These are phyloP conservation scores for Patella pellucida DNA, from an alignment of 2,888 invertebrate genomes.

Conservation along the genomic window DNA sequence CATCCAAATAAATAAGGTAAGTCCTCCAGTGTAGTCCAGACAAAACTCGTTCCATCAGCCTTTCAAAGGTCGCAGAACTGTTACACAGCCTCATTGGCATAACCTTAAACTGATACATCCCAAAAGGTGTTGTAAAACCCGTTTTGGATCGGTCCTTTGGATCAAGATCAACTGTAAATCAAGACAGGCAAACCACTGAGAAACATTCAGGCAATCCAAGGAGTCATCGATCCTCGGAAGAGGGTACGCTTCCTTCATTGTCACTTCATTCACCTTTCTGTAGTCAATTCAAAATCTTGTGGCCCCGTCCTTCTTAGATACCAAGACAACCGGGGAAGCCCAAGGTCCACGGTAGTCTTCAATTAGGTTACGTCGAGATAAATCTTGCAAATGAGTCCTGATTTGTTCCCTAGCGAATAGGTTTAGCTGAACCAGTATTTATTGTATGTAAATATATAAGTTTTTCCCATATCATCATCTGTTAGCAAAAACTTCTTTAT, in stretches of 20 bases:
- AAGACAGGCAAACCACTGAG: constrained; percentile 18
- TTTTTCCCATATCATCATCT: constrained; percentile 23
- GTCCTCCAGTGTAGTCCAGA: constrained; percentile 9
- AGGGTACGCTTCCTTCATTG: constrained; percentile 25
- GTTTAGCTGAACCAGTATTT: constrained; percentile 21
- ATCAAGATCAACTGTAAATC: constrained; percentile 19
- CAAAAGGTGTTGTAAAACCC: constrained; percentile 26
- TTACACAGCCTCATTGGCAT: no score
- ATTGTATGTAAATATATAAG: constrained; percentile 20
- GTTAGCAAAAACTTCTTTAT: no score
- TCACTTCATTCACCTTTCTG: constrained; percentile 29
- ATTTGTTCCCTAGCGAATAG: constrained; percentile 25
- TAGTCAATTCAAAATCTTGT: constrained; percentile 34
- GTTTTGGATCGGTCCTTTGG: constrained; percentile 22
- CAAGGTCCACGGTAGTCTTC: constrained; percentile 23
- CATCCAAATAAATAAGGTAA: no score
- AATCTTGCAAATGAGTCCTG: constrained; percentile 23
- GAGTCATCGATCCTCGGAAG: constrained; percentile 26
- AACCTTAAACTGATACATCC: no score
- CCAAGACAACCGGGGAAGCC: constrained; percentile 32
- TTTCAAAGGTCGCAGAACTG: background rate
- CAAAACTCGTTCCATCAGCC: constrained; percentile 21
- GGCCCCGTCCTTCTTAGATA: constrained; percentile 30
- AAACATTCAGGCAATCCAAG: constrained; percentile 23
- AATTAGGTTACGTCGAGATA: constrained; percentile 17